phyloP scores from a whole-genome alignment of 92 coral and sea anemone genomes.

The Isaurus tuberculatus region DNA sequence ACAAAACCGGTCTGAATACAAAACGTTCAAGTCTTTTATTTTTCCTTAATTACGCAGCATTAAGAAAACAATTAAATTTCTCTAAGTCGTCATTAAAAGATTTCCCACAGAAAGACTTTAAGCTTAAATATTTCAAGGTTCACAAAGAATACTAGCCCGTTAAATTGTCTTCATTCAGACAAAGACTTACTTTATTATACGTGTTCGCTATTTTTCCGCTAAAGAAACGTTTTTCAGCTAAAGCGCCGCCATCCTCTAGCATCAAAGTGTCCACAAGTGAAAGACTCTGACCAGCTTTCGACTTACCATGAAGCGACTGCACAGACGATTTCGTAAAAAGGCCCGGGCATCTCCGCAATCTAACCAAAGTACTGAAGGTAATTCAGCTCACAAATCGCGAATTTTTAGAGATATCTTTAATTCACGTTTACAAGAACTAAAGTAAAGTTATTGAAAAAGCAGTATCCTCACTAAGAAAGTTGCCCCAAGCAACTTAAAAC shows the following conservation, averaged over 20 bases:
- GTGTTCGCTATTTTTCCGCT: not conserved
- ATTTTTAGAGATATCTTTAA: not conserved
- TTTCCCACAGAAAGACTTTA: not conserved
- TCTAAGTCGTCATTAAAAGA: constrained; percentile 1
- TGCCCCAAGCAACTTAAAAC: not conserved
- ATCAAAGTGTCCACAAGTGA: not conserved
- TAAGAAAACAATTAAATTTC: constrained; percentile 25
- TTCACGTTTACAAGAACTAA: not conserved
- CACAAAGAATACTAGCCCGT: not conserved
- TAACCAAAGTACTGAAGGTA: constrained; percentile 7
- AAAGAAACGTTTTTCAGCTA: not conserved
- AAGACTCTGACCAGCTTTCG: not conserved
- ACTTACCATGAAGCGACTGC: constrained; percentile 29
- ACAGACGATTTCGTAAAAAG: constrained; percentile 33
- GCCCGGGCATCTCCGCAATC: constrained; percentile 12
- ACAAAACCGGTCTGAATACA: not conserved
- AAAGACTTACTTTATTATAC: not conserved
- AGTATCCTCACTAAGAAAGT: no score
- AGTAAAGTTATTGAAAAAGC: not conserved
- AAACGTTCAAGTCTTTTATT: not conserved
- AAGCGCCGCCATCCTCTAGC: not conserved
- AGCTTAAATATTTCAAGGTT: not conserved
- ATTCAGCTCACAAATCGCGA: not conserved
- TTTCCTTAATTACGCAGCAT: constrained; percentile 2
- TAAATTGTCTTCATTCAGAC: not conserved